Evolutionary conservation across 2,888 invertebrate species (phyloP).

Genomic region (Tolmerus cingulatus): DNA sequence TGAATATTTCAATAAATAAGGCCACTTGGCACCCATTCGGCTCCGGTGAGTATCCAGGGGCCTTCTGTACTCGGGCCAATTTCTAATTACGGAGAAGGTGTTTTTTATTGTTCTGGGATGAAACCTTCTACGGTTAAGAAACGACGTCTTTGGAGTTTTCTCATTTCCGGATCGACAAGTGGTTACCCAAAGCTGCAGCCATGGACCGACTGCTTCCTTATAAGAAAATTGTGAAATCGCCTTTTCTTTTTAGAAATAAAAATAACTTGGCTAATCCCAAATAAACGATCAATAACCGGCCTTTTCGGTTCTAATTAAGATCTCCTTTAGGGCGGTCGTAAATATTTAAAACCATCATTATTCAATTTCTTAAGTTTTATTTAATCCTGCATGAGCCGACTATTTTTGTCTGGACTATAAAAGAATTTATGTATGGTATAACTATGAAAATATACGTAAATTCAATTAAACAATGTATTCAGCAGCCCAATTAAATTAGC

Average conservation of each 20-base stretch:
- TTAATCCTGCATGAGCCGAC: too few species aligned
- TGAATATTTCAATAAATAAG: slow-evolving; percentile 36
- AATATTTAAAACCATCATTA: too few species aligned
- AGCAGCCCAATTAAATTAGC: too few species aligned
- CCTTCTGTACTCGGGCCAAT: background rate
- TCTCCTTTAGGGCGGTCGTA: too few species aligned
- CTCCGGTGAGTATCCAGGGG: background rate
- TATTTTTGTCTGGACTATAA: too few species aligned
- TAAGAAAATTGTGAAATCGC: background rate
- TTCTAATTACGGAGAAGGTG: background rate
- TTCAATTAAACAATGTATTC: too few species aligned
- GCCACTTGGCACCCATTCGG: background rate
- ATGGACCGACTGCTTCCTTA: background rate
- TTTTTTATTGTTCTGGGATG: background rate
- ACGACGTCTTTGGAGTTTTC: background rate
- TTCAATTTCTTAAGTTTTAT: too few species aligned
- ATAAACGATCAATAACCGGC: too few species aligned
- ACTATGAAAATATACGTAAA: too few species aligned
- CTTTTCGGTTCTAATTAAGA: too few species aligned
- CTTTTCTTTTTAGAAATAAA: background rate
- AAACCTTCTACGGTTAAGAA: background rate
- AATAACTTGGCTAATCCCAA: too few species aligned
- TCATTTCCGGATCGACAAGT: background rate
- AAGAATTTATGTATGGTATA: too few species aligned
- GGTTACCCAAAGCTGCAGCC: background rate